Percentiles rank a stretch among this genome's conserved stretches.
These are phyloP conservation scores for Eupithecia subumbrata DNA, from an alignment of 2,888 invertebrate species.

Conservation along the genomic window DNA sequence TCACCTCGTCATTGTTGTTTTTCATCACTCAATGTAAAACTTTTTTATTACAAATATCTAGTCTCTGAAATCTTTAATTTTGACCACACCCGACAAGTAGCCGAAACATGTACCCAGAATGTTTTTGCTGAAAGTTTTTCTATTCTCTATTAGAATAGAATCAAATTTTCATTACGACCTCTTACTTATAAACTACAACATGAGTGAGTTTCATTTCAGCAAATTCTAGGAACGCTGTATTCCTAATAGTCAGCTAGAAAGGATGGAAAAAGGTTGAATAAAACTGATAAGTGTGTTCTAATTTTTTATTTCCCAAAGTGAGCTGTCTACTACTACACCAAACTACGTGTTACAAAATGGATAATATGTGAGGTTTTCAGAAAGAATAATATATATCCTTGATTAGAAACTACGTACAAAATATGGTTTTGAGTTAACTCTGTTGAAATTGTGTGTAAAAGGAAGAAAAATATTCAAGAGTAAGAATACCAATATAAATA, in stretches of 20 bases:
- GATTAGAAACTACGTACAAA: background rate
- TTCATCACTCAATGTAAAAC: too few species aligned
- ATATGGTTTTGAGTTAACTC: background rate
- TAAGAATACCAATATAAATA: background rate
- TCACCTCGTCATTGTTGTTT: too few species aligned
- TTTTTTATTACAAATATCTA: too few species aligned
- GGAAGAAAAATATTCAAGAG: background rate
- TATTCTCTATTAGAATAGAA: background rate
- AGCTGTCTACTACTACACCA: conserved; percentile 51
- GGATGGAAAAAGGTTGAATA: conserved; percentile 21
- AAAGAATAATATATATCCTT: background rate
- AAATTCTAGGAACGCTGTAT: background rate
- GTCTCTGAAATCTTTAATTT: too few species aligned
- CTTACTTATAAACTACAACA: background rate
- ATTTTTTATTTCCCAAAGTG: conserved; percentile 63
- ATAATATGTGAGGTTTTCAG: background rate
- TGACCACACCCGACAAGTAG: too few species aligned
- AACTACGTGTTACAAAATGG: conserved; percentile 35
- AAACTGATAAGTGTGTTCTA: conserved; percentile 43
- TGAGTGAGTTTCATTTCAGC: background rate
- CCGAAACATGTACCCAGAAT: too few species aligned
- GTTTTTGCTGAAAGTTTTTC: background rate
- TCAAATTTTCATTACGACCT: background rate
- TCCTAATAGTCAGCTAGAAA: background rate
- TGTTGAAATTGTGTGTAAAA: background rate